Conservation (phyloP, 1,140 invertebrate species). For the Solenopsis invicta region DNA sequence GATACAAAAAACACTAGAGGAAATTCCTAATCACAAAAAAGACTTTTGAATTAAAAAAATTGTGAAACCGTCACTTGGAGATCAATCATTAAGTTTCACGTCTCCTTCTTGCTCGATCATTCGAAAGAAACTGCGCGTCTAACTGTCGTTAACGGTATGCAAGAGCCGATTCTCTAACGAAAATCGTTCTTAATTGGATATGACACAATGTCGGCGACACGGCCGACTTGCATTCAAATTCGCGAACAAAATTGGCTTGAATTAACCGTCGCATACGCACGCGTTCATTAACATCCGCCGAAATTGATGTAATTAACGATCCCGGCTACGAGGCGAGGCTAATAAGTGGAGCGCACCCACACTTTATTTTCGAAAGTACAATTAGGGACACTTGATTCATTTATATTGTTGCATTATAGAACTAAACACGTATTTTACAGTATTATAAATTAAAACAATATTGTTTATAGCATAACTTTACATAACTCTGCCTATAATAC, state of each 20-base stretch:
- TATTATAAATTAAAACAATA: no score
- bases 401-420: background rate
- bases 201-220: conserved; percentile 31
- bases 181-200: conserved; percentile 70
- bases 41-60: background rate
- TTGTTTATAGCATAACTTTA: no score
- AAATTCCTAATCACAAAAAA: background rate
- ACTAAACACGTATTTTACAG: background rate
- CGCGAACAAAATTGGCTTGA: conserved; percentile 67
- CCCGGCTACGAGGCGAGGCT: background rate
- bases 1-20: background rate
- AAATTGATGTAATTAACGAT: conserved; percentile 43
- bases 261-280: conserved; percentile 59
- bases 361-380: conserved; percentile 12
- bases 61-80: background rate
- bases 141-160: background rate
- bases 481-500: background rate
- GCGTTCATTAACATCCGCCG: conserved; percentile 29
- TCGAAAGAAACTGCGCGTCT: conserved; percentile 47
- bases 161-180: conserved; percentile 31
- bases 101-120: conserved; percentile 14
- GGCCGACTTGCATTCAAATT: conserved; percentile 71
- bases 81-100: background rate
- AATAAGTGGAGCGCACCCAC: conserved; percentile 38
- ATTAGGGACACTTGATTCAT: conserved; percentile 4